Evolutionary conservation across 2,888 invertebrate genomes (phyloP).

Genomic region (Stictocephala bisonia): DNA sequence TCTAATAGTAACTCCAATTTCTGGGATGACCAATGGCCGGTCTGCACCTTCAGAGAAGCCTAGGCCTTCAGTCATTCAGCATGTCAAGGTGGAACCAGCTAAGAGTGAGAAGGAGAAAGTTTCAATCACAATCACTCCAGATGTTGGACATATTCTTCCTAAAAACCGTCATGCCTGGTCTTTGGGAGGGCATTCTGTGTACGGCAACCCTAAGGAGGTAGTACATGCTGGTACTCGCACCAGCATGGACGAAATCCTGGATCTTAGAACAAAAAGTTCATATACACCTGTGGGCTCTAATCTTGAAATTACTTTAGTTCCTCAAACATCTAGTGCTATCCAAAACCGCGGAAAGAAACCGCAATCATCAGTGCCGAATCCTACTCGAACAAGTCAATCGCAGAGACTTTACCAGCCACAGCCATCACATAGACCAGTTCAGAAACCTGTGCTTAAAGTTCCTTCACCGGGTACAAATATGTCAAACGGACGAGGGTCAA

Average conservation of each 20-base stretch:
- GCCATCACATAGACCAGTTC: constrained; percentile 8
- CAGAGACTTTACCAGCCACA: constrained; percentile 16
- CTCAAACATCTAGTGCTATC: constrained; percentile 56
- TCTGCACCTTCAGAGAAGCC: constrained; percentile 52
- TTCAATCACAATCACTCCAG: constrained; percentile 67
- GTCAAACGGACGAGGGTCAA: not conserved
- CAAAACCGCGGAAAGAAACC: constrained; percentile 31
- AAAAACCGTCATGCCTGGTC: constrained; percentile 38
- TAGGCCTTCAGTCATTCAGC: constrained; percentile 45
- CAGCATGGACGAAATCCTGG: constrained; percentile 71
- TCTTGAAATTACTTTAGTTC: constrained; percentile 77
- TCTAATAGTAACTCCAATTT: constrained; percentile 78
- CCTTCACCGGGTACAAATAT: not conserved
- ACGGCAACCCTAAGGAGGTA: constrained; percentile 78
- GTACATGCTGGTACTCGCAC: constrained; percentile 51
- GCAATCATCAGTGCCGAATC: constrained; percentile 14
- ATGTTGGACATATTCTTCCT: constrained; percentile 65
- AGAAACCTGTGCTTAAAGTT: not conserved
- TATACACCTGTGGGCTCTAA: constrained; percentile 68
- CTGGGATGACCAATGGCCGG: constrained; percentile 41
- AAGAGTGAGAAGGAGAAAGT: constrained; percentile 56
- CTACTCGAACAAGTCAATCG: constrained; percentile 1
- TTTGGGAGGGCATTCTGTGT: constrained; percentile 65
- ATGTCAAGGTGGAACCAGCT: constrained; percentile 11
- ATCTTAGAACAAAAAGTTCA: constrained; percentile 71